Conservation (phyloP, 2,888 invertebrate genomes). For the Meandrusa payeni region DNA sequence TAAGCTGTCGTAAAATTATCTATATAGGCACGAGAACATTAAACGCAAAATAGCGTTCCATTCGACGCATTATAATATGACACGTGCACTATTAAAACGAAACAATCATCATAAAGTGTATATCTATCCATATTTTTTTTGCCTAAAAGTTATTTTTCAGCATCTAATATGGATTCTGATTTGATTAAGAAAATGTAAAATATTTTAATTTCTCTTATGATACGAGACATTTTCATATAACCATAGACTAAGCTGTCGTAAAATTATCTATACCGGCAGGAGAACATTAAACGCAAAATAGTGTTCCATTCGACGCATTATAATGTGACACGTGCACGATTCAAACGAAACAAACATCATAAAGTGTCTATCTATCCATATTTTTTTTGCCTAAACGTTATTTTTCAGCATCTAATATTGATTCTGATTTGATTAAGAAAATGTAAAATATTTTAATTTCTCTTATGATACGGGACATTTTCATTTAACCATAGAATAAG, state of each 20-base stretch:
- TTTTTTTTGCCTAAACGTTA: no score
- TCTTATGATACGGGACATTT: not conserved
- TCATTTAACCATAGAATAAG: not conserved
- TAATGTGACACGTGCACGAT: conserved; percentile 4
- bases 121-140: no score
- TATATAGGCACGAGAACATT: not conserved
- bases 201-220: not conserved
- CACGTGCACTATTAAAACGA: not conserved
- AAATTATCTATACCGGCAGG: conserved; percentile 1
- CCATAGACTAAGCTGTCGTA: not conserved
- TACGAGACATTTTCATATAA: not conserved
- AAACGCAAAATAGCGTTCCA: not conserved
- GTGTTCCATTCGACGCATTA: not conserved
- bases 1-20: not conserved
- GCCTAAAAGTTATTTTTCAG: no score
- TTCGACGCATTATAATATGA: not conserved
- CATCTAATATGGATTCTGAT: no score
- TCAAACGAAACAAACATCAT: not conserved
- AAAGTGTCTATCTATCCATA: no score
- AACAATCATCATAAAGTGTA: conserved; percentile 5
- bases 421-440: no score
- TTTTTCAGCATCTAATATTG: no score
- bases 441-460: conserved; percentile 20
- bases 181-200: no score
- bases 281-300: not conserved